phyloP scores from a whole-genome alignment of 2,113 vertebrate genomes.

The Dromaius novaehollandiae region DNA sequence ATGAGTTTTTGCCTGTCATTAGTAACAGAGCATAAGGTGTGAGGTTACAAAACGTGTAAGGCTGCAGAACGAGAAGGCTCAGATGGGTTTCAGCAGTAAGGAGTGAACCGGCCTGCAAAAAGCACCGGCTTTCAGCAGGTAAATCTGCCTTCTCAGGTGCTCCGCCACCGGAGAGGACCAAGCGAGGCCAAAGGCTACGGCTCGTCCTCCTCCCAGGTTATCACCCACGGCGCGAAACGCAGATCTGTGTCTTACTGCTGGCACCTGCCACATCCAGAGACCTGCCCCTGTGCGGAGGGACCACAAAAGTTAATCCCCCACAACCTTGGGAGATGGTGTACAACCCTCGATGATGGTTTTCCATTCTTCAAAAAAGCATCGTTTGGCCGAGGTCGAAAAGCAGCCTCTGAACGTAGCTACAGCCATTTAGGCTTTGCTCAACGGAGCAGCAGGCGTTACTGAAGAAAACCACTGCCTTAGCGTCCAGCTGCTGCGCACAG shows the following conservation, averaged over 20 bases:
- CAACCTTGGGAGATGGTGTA: accelerated
- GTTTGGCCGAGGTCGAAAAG: neutral
- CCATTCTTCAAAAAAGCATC: neutral
- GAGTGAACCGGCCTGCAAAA: neutral
- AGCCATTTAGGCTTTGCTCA: neutral
- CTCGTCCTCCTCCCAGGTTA: neutral
- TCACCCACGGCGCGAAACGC: accelerated
- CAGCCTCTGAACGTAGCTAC: neutral
- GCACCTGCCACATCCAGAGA: neutral
- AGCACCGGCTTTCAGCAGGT: neutral
- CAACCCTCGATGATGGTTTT: neutral
- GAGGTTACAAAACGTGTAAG: neutral
- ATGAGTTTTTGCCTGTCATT: neutral
- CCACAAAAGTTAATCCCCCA: neutral
- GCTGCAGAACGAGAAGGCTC: neutral
- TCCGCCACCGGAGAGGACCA: neutral
- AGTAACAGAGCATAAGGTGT: neutral
- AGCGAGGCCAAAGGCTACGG: neutral
- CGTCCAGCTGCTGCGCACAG: neutral
- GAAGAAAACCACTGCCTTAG: neutral
- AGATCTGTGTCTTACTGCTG: neutral
- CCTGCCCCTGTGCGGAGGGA: neutral
- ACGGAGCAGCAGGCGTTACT: neutral
- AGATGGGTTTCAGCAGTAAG: neutral
- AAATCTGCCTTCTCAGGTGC: neutral